These are phyloP conservation scores for Heliconius aoede DNA, from an alignment of 2,888 invertebrate genomes.

Conservation along the genomic window DNA sequence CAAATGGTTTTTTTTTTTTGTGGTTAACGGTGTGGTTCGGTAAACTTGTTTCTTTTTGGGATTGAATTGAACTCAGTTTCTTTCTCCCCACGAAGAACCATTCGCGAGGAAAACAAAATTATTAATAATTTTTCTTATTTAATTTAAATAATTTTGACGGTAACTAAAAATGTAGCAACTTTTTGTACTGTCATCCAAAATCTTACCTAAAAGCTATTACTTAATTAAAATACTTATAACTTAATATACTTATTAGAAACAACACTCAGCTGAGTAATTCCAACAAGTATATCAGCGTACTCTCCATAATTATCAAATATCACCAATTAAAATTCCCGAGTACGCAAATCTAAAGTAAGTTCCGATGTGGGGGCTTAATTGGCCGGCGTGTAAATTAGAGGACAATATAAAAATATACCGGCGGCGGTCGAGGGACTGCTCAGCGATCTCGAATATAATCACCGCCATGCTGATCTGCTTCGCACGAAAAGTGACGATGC, in stretches of 20 bases:
- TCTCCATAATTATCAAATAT: slow-evolving; percentile 36
- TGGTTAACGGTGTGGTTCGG: too few species aligned
- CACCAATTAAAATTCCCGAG: slow-evolving; percentile 53
- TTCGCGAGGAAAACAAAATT: too few species aligned
- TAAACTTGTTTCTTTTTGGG: too few species aligned
- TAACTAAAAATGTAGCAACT: neutral
- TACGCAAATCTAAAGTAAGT: slow-evolving; percentile 56
- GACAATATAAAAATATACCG: slow-evolving; percentile 61
- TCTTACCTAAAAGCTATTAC: neutral
- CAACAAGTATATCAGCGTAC: neutral
- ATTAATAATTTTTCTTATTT: too few species aligned
- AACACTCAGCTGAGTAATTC: neutral
- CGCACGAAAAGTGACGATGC: slow-evolving; percentile 57
- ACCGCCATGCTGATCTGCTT: slow-evolving; percentile 61
- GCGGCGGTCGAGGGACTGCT: slow-evolving; percentile 59
- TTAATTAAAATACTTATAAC: neutral
- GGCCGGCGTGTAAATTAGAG: slow-evolving; percentile 76
- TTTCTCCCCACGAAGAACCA: too few species aligned
- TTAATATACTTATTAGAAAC: too few species aligned
- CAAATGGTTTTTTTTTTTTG: too few species aligned
- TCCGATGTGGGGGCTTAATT: slow-evolving; percentile 67
- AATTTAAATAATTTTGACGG: too few species aligned
- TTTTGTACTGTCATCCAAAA: neutral
- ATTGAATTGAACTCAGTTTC: too few species aligned
- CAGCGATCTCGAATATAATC: slow-evolving; percentile 60